A percentile compares a stretch with the other conserved stretches of the same genome.
Evolutionary conservation across 2,888 invertebrate genomes (phyloP).

Genomic region (Hofmannophila pseudospretella): DNA sequence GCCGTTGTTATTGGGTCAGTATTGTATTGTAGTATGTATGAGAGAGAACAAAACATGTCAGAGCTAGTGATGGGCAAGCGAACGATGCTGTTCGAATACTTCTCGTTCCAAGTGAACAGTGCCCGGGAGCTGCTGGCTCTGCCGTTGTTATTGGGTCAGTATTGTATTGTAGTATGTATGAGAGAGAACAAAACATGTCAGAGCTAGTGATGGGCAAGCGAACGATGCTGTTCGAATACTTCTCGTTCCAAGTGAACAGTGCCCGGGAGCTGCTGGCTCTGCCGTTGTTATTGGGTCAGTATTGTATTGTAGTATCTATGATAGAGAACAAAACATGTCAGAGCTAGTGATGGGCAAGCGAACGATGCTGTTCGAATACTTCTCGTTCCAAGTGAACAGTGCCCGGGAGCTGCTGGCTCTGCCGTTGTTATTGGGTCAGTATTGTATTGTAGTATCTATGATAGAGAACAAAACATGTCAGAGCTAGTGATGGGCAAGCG

Average conservation of each 20-base stretch:
- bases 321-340: conserved; percentile 79
- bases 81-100: conserved; percentile 93
- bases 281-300: conserved; percentile 88
- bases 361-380: conserved; percentile 93
- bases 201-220: conserved; percentile 83
- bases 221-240: conserved; percentile 93
- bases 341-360: conserved; percentile 83
- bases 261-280: conserved; percentile 84
- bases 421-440: conserved; percentile 88
- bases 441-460: too few relatives aligned
- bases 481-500: too few relatives aligned
- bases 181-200: conserved; percentile 82
- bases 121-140: conserved; percentile 84
- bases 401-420: conserved; percentile 84
- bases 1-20: conserved; percentile 88
- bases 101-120: conserved; percentile 87
- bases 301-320: too few relatives aligned
- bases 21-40: too few relatives aligned
- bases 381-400: conserved; percentile 87
- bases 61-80: conserved; percentile 83
- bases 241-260: conserved; percentile 87
- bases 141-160: conserved; percentile 88
- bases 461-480: too few relatives aligned
- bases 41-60: conserved; percentile 82
- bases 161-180: too few relatives aligned